Base-by-base conservation (phyloP, 2,113 vertebrate genomes). In the Anhinga rufa region DNA sequence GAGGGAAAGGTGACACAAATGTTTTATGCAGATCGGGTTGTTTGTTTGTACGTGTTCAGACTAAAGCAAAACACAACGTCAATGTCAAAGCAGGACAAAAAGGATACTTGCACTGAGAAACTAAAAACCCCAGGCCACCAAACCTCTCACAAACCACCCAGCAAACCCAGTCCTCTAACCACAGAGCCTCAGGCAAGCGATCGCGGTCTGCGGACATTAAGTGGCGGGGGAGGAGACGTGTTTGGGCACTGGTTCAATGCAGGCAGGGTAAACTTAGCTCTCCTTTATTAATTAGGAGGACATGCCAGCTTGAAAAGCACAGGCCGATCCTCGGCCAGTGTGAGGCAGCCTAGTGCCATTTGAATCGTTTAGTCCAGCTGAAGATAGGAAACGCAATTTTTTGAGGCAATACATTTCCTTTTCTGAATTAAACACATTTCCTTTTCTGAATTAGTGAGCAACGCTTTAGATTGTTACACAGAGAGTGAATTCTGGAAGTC, bases 1-100 rank as follows among this genome's bases (percentile, higher is more conserved):
- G 85, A 96, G 76, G 68, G 79, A 82, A 94, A 94, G 82, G 94
- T 84, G 89, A 95, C 92, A 82, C 25, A 52, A 88, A 90, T 75
- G 82, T 95, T 86, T 93, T 79, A 94, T 86, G 71, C 58, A 93
- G 92, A 81, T 82, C 55, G 62, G 90, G 78, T 72, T 92, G 65
- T 16, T 86, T 82, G n/a, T n/a, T 95, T 86, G 90, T 96, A 92
- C 82, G 91, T 94, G 85, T 92, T 95, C 60, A 91, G 85, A 95
- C 60, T 90, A 62, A 91, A 96, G 82, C 42, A 96, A 95, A 97
- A 96, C 85, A 78, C 46, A 81, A 6, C 20, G 42, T 95, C 97
- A 93, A 78, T 93, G 96, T 97, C 97, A 96, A 91, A 69, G 96
- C 31, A 84, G 91, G 90, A 96, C 86, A 93, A 82, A 95, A 94